Evolutionary conservation across 2,113 vertebrate species (phyloP).

Genomic region (Thomomys bottae): DNA sequence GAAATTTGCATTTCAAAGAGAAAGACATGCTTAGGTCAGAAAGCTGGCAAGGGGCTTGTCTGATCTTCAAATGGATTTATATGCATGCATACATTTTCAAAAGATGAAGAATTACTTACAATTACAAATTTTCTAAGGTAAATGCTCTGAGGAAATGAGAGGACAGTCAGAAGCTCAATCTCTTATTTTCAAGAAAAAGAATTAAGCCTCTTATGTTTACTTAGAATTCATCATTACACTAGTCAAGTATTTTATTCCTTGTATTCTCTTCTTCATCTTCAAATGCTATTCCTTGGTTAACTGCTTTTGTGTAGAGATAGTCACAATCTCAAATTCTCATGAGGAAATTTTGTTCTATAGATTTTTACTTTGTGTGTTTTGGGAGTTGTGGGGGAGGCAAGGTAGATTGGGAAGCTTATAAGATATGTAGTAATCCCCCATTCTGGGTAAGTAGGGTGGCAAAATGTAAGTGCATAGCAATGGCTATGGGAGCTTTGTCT

Average conservation of each 20-base stretch:
- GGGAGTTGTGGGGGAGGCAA: no score
- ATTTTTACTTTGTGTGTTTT: neutral
- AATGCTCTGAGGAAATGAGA: neutral
- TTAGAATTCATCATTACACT: neutral
- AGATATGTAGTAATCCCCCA: no score
- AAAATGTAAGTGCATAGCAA: no score
- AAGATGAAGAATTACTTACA: neutral
- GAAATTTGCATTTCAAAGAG: neutral
- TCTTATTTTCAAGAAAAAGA: neutral
- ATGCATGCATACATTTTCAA: neutral
- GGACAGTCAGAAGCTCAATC: neutral
- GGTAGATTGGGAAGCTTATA: neutral
- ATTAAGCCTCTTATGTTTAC: neutral
- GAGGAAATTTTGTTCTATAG: neutral
- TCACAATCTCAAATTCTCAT: neutral
- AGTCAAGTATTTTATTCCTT: neutral
- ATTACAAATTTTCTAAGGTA: neutral
- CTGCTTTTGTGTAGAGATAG: neutral
- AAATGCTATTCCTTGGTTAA: neutral
- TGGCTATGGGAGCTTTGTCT: neutral
- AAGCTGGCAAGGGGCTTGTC: neutral
- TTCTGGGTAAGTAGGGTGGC: neutral
- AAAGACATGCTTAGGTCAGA: neutral
- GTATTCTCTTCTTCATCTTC: neutral
- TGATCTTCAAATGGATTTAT: neutral